Base-by-base conservation (phyloP, 2,888 invertebrate genomes). In the Dryocosmus kuriphilus region DNA sequence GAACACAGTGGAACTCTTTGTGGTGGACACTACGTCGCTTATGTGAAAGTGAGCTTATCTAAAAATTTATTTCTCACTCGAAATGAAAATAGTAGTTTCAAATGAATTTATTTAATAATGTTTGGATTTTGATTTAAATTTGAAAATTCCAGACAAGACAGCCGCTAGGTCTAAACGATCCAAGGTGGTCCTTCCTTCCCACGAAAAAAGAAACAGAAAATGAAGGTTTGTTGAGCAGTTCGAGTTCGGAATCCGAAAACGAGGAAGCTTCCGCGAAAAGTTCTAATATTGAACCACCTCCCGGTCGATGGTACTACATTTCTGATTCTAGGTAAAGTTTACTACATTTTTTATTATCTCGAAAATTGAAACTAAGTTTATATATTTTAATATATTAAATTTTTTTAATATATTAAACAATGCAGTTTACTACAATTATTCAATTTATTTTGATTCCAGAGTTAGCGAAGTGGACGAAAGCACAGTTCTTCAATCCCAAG, bases 1-100 rank as follows among this genome's bases (percentile, higher is more conserved):
- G 98, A 98, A 89, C 99, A 99, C 90, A 96, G 96, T 76, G 99
- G 99, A 0, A 95, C 96, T 5, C 94, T 99, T 91, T 96, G 96
- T 88, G 97, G 98, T 51, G 96, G 97, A 35, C 96, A 97, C 90
- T 99, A 99, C 90, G 97, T 98, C 1, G 98, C 99, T 8, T 99
- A 98, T 89, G 97, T 99, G 2, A 98, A 98, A 93, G 96, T 97
- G 75, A 86, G 46, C 76, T 38, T 75, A n/a, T 4, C 6, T 55
- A 11, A 7, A 24, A 16, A 16, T 9, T 41, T 41, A 41, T 41
- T 41, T 41, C 41, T 41, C 32, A 38, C 24, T 41, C 46, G 22
- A 22, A 24, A 24, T 27, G 1, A 24, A 11, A 22, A 4, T 24
- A 11, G 24, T 32, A 32, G 19, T 32, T 16, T 61, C 8, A 1